A percentile compares a stretch with the other conserved stretches of the same genome.
Evolutionary conservation across 1,140 invertebrate species (phyloP).

Genomic region (Semibalanus balanoides): DNA sequence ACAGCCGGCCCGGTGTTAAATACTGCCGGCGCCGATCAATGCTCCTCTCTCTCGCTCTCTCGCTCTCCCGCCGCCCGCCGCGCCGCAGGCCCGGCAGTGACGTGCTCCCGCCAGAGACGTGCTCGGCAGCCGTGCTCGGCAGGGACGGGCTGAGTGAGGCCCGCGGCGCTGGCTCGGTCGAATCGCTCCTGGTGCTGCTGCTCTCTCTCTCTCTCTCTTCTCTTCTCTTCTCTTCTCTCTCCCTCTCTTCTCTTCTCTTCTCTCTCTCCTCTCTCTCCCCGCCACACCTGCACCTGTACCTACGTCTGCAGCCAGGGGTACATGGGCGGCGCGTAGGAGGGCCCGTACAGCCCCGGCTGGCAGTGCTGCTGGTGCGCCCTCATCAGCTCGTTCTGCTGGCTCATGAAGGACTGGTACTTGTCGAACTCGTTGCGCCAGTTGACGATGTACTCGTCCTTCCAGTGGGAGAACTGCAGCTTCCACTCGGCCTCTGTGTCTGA

Average conservation of each 20-base stretch:
- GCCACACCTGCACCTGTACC: conserved; percentile 3
- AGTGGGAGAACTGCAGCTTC: background rate
- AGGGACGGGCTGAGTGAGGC: no score
- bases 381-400: conserved; percentile 43
- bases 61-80: no score
- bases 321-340: background rate
- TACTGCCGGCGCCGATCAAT: background rate
- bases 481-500: background rate
- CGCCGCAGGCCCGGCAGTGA: no score
- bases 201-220: conserved; percentile 4
- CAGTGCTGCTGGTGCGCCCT: conserved; percentile 44
- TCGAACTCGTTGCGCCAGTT: background rate
- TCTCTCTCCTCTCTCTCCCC: background rate
- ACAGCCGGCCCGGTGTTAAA: no score
- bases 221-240: background rate
- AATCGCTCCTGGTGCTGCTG: no score
- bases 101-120: no score
- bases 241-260: background rate
- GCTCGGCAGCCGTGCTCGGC: no score
- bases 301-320: background rate
- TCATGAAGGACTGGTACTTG: background rate
- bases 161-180: no score
- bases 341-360: background rate
- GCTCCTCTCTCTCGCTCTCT: conserved; percentile 6
- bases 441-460: conserved; percentile 1